Evolutionary conservation across 2,888 invertebrate genomes (phyloP).

Genomic region (Xestia sexstrigata): DNA sequence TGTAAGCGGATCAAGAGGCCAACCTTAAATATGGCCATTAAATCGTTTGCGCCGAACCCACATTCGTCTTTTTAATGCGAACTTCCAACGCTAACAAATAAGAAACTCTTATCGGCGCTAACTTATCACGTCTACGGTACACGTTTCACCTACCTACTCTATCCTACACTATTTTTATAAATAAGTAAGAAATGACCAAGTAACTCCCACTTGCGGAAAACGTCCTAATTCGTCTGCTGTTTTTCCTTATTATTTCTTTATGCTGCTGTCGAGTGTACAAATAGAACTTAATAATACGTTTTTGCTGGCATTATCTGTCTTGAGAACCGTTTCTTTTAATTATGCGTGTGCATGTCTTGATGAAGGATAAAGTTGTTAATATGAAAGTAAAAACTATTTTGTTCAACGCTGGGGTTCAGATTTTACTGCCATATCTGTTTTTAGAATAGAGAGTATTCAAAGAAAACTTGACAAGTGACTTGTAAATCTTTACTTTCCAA

Average conservation of each 20-base stretch:
- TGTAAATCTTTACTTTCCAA: not conserved
- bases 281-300: slow-evolving; percentile 45
- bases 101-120: slow-evolving; percentile 75
- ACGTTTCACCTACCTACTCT: slow-evolving; percentile 49
- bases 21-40: slow-evolving; percentile 88
- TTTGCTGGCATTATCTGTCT: slow-evolving; percentile 22
- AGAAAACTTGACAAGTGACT: not conserved
- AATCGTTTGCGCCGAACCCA: slow-evolving; percentile 83
- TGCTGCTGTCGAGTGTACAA: slow-evolving; percentile 24
- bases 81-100: slow-evolving; percentile 79
- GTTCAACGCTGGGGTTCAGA: not conserved
- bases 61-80: slow-evolving; percentile 84
- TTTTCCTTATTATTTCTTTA: slow-evolving; percentile 46
- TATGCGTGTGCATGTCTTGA: not conserved
- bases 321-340: slow-evolving; percentile 17
- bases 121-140: slow-evolving; percentile 70
- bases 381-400: not conserved
- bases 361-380: not conserved
- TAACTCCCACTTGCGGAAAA: slow-evolving; percentile 29
- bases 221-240: slow-evolving; percentile 33
- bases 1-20: slow-evolving; percentile 88
- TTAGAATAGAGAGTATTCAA: not conserved
- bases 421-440: not conserved
- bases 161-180: slow-evolving; percentile 52
- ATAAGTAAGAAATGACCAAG: slow-evolving; percentile 51